These are phyloP conservation scores for Ammodytes dubius DNA, from an alignment of 2,113 vertebrate species.

Conservation along the genomic window DNA sequence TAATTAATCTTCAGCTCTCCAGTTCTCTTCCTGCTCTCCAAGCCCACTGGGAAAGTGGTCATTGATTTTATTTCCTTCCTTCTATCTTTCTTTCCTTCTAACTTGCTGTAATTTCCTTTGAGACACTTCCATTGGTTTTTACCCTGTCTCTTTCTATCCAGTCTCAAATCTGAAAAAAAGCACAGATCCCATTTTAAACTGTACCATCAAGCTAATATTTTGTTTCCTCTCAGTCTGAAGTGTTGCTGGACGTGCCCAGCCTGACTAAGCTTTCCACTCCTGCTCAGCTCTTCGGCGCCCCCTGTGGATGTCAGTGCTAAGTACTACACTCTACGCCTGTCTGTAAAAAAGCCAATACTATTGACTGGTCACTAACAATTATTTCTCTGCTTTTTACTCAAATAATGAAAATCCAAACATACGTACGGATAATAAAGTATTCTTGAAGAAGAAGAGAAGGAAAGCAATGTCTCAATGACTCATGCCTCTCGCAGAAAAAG, in stretches of 20 bases:
- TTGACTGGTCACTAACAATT: not conserved
- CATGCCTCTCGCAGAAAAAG: not conserved
- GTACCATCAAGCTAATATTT: not conserved
- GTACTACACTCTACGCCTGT: not conserved
- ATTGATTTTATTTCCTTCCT: conserved; percentile 42
- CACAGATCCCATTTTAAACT: not conserved
- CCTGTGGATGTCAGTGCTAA: conserved; percentile 81
- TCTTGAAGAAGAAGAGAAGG: not conserved
- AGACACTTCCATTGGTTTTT: not conserved
- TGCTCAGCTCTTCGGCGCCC: conserved; percentile 75
- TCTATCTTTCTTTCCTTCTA: not conserved
- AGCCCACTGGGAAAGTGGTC: not conserved
- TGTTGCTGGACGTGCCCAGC: conserved; percentile 62
- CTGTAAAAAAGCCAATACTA: not conserved
- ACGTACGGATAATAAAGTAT: not conserved
- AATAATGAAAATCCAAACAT: not conserved
- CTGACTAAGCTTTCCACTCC: conserved; percentile 51
- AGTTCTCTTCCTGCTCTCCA: conserved; percentile 10
- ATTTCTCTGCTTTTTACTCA: not conserved
- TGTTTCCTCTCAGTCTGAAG: conserved; percentile 68
- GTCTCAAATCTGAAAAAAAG: not conserved
- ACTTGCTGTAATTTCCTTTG: conserved; percentile 25
- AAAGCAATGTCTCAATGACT: not conserved
- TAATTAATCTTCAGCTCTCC: conserved; percentile 55
- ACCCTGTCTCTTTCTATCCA: not conserved